Base-by-base conservation (phyloP, 2,888 invertebrate genomes). In the Arctia plantaginis region DNA sequence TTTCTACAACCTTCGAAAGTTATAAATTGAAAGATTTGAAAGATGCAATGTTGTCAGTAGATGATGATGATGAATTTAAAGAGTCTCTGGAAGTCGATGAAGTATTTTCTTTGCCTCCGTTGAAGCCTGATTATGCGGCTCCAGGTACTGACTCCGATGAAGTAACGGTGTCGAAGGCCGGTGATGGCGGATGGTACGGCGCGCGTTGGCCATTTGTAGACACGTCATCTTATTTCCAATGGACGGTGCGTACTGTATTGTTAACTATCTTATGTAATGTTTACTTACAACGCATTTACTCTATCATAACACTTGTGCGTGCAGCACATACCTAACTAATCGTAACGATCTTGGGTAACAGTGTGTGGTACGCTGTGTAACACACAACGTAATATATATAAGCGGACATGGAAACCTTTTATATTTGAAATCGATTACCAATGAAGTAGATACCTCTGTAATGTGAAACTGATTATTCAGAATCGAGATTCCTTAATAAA, bases 121-220 rank as follows among this genome's bases (percentile, higher is more conserved):
- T 93, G 81, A 94, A 94, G 81, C 91, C 93, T 15, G 94, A 93
- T 41, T 85, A 90, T 8, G 90, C 88, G 2, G 87, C 84, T 30
- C 84, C 89, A 1, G 90, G 89, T 69, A 87, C 87, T 44, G 94
- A 93, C 72, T 87, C 89, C 12, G 96, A 94, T 78, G 96, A 95
- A 85, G 95, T 95, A 82, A 95, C 93, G 18, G 93, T 94, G 66
- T 90, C 93, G 59, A 94, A 94, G 80, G 89, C 94, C 18, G 90
- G 89, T 35, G 93, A 92, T 39, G 93, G 93, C 77, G 94, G 96
- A 64, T 97, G 97, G 97, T 96, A 96, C 86, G 96, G 96, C 69
- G 96, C 96, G 59, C 94, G 96, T 78, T 97, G 97, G 97, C 96
- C 97, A 20, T 97, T 97, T 87, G 96, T 96, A 66, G 97, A 97